Conservation (phyloP, 2,888 invertebrate species). For the Athripsodes cinereus region DNA sequence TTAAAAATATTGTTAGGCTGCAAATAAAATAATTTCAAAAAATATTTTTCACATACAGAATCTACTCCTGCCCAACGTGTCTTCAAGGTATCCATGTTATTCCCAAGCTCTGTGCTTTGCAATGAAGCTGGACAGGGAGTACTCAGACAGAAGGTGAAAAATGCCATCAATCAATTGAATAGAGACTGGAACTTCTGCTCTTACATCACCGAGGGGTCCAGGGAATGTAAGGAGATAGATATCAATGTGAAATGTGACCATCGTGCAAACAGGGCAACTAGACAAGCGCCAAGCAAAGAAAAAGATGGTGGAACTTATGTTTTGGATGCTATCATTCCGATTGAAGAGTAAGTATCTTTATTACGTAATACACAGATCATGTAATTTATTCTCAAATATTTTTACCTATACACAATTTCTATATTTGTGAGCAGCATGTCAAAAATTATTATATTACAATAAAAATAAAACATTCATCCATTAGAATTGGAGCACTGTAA, state of each 20-base stretch:
- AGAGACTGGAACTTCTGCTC: slow-evolving; percentile 97
- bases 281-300: slow-evolving; percentile 50
- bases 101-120: slow-evolving; percentile 94
- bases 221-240: slow-evolving; percentile 84
- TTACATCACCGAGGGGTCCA: slow-evolving; percentile 73
- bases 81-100: slow-evolving; percentile 87
- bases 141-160: slow-evolving; percentile 79
- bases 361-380: no score
- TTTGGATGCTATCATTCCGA: slow-evolving; percentile 73
- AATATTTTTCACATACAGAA: slow-evolving; percentile 45
- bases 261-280: slow-evolving; percentile 59
- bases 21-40: no score
- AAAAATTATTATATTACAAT: no score
- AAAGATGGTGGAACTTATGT: slow-evolving; percentile 77
- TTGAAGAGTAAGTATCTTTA: slow-evolving; percentile 72
- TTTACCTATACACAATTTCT: no score
- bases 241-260: slow-evolving; percentile 91
- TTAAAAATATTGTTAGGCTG: no score
- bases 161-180: slow-evolving; percentile 85
- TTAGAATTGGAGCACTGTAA: no score
- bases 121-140: slow-evolving; percentile 94
- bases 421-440: no score
- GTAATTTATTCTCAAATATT: no score
- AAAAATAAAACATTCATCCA: no score
- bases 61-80: slow-evolving; percentile 90